Percentiles rank a stretch among this genome's conserved stretches.
phyloP scores from a whole-genome alignment of 2,113 vertebrate species.

The Gallinago jamesoni region DNA sequence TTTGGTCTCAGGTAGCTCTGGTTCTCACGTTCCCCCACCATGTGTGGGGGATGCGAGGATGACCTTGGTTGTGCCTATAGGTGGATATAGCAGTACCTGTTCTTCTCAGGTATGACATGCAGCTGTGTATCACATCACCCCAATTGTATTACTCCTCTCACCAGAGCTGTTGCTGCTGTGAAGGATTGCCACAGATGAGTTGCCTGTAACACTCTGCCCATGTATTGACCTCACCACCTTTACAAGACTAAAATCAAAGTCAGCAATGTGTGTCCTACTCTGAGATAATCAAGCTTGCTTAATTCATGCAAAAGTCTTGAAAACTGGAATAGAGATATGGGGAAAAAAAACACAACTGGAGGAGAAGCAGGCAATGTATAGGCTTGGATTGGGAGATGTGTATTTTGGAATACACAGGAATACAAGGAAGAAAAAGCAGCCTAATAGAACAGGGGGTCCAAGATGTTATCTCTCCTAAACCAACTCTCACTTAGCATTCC shows the following conservation, averaged over 20 bases:
- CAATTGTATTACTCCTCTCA: background rate
- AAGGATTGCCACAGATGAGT: background rate
- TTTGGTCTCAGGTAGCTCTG: background rate
- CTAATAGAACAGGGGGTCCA: background rate
- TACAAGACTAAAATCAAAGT: background rate
- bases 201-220: background rate
- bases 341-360: background rate
- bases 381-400: background rate
- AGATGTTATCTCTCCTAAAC: background rate
- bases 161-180: background rate
- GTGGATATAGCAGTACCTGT: background rate
- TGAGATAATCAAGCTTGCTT: background rate
- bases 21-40: background rate
- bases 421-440: background rate
- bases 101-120: background rate
- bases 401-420: background rate
- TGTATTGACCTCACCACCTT: background rate
- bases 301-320: background rate
- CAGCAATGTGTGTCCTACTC: background rate
- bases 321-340: background rate
- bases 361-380: background rate
- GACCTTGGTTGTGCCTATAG: background rate
- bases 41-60: background rate
- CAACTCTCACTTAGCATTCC: background rate
- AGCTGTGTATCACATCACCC: background rate